phyloP scores from a whole-genome alignment of 2,797 vertebrate species.

The Crenuchus spilurus region DNA sequence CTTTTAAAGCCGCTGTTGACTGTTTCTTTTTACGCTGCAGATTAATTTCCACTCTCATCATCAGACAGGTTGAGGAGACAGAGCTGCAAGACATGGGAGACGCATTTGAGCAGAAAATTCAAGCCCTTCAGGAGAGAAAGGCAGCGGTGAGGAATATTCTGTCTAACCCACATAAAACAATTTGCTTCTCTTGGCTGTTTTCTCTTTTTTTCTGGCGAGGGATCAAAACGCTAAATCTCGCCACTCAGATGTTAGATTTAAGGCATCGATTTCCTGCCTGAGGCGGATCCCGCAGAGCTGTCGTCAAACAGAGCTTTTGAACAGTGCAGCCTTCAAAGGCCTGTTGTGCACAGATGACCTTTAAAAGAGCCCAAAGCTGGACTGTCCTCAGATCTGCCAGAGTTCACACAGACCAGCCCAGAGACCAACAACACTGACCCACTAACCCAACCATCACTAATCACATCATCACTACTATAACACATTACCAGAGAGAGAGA shows the following conservation, averaged over 20 bases:
- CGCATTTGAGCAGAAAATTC: slow-evolving; percentile 2
- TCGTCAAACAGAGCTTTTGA: slow-evolving; percentile 52
- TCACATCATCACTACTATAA: too few relatives aligned
- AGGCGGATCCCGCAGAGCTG: slow-evolving; percentile 45
- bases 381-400: slow-evolving; percentile 45
- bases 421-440: slow-evolving; percentile 14
- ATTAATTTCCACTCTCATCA: slow-evolving; percentile 7
- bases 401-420: slow-evolving; percentile 46
- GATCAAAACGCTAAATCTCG: slow-evolving; percentile 45
- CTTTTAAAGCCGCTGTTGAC: not conserved
- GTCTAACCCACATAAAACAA: slow-evolving; percentile 9
- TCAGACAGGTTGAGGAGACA: slow-evolving; percentile 48
- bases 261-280: slow-evolving; percentile 51
- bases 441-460: too few relatives aligned
- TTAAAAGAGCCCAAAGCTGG: slow-evolving; percentile 40
- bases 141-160: slow-evolving; percentile 28
- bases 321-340: slow-evolving; percentile 57
- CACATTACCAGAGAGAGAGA: too few relatives aligned
- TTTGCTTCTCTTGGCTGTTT: slow-evolving; percentile 2
- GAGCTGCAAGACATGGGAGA: slow-evolving; percentile 52
- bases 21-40: not conserved
- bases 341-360: slow-evolving; percentile 56
- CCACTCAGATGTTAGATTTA: slow-evolving; percentile 56
- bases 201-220: slow-evolving; percentile 4
- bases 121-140: slow-evolving; percentile 55